Evolutionary conservation across 1,140 invertebrate species (phyloP).

Genomic region (Pectinophora gossypiella): DNA sequence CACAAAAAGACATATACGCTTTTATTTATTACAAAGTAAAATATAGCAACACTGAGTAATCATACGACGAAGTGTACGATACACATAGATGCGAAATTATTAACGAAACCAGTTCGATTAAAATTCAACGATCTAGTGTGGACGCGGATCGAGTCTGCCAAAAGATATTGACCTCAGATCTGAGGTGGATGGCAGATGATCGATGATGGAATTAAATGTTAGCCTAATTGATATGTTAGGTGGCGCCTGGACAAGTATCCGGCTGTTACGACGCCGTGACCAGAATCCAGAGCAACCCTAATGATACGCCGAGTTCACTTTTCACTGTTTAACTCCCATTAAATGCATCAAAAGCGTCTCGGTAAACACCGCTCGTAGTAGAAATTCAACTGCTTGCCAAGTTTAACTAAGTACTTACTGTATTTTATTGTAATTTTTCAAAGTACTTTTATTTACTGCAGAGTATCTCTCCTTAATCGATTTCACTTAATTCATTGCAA

Average conservation of each 20-base stretch:
- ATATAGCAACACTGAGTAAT: constrained; percentile 26
- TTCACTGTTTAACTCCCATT: constrained; percentile 10
- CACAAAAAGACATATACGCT: constrained; percentile 12
- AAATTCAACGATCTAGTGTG: constrained; percentile 48
- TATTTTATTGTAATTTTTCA: background rate
- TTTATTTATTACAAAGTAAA: constrained; percentile 15
- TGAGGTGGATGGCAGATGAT: constrained; percentile 59
- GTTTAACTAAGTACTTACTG: background rate
- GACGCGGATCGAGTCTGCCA: constrained; percentile 42
- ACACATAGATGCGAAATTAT: constrained; percentile 36
- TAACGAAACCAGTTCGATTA: constrained; percentile 49
- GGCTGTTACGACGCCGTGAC: constrained; percentile 16
- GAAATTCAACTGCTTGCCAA: background rate
- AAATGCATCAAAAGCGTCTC: background rate
- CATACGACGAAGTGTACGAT: constrained; percentile 20
- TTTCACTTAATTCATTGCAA: background rate
- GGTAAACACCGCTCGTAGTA: background rate
- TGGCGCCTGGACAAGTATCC: constrained; percentile 39
- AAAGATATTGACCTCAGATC: constrained; percentile 64
- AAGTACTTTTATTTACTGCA: background rate
- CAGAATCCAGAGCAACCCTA: constrained; percentile 19
- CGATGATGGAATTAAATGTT: constrained; percentile 48
- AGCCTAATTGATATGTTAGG: constrained; percentile 43
- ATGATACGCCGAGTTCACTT: constrained; percentile 11
- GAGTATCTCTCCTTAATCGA: background rate